phyloP scores from a whole-genome alignment of 2,888 invertebrate species.

The Drosophila atroscutellata region DNA sequence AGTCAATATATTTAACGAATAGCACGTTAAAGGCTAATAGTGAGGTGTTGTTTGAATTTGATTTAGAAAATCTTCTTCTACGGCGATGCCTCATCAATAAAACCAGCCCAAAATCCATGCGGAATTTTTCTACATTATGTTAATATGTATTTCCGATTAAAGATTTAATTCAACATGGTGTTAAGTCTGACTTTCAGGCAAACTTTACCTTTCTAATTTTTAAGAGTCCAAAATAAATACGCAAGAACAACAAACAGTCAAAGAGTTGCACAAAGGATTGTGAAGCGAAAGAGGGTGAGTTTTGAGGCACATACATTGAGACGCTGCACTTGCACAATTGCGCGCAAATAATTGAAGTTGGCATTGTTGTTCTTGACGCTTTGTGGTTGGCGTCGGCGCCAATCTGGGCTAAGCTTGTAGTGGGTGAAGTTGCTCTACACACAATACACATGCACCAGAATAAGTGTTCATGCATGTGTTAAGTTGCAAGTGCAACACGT shows the following conservation, averaged over 20 bases:
- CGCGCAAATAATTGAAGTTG: slow-evolving; percentile 56
- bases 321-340: slow-evolving; percentile 43
- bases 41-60: not conserved
- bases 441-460: not conserved
- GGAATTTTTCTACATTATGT: not conserved
- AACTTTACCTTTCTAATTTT: not conserved
- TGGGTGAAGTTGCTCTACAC: not conserved
- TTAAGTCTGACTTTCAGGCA: not conserved
- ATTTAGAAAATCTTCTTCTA: not conserved
- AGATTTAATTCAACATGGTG: not conserved
- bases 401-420: slow-evolving; percentile 28
- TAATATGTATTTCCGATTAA: not conserved
- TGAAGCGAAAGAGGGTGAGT: too few relatives aligned
- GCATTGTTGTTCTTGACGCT: slow-evolving; percentile 37
- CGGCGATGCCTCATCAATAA: not conserved
- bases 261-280: not conserved
- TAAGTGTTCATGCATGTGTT: slow-evolving; percentile 8
- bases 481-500: slow-evolving; percentile 14
- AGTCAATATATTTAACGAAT: not conserved
- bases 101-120: not conserved
- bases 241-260: not conserved
- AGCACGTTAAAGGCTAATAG: not conserved
- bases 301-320: slow-evolving; percentile 3
- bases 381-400: slow-evolving; percentile 45
- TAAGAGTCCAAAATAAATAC: not conserved